These are phyloP conservation scores for Kryphioiulus occultus DNA, from an alignment of 2,888 invertebrate species.

Conservation along the genomic window DNA sequence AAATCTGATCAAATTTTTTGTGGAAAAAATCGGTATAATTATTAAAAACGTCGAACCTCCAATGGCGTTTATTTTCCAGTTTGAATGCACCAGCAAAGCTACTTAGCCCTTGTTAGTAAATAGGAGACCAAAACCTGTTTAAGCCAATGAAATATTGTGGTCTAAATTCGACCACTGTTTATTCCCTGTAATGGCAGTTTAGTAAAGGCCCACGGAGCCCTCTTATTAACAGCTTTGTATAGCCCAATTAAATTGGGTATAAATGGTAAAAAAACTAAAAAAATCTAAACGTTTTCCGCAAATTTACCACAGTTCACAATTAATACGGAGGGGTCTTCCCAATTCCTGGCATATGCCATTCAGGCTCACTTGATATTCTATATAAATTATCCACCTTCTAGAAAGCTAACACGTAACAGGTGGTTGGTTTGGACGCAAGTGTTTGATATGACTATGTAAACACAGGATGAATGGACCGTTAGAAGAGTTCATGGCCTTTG, in stretches of 20 bases:
- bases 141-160: not conserved
- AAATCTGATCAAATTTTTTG: not conserved
- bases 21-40: not conserved
- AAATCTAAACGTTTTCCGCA: no score
- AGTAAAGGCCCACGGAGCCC: no score
- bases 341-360: no score
- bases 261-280: no score
- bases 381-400: not conserved
- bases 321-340: no score
- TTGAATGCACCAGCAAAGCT: not conserved
- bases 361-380: no score
- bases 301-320: no score
- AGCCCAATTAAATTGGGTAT: not conserved
- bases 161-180: no score
- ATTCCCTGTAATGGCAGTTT: no score
- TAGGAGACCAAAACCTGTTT: not conserved
- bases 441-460: not conserved
- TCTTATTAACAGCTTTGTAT: not conserved
- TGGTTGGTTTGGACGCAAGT: conserved; percentile 1
- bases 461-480: not conserved
- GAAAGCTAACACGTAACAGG: not conserved
- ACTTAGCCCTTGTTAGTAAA: not conserved
- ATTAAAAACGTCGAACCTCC: not conserved
- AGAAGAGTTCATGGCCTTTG: not conserved
- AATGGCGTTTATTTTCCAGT: not conserved